Percentiles rank a stretch among this genome's conserved stretches.
Conservation (phyloP, 2,888 invertebrate species). For the Euphydryas editha region DNA sequence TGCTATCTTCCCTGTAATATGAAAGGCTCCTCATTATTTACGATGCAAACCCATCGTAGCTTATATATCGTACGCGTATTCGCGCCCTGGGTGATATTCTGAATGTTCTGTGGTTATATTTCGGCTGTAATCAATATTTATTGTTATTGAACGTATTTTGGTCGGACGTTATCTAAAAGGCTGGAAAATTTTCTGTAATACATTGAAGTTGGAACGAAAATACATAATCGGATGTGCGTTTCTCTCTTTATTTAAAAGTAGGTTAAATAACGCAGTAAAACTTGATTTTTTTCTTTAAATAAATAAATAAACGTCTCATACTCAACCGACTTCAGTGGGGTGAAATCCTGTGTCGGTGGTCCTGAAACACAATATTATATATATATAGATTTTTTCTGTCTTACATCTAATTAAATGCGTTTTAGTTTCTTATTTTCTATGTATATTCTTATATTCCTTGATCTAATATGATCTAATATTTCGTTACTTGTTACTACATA, state of each 20-base stretch:
- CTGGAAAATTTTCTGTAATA: conserved; percentile 27
- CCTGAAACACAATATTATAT: no score
- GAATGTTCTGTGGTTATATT: conserved; percentile 38
- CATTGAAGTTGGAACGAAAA: conserved; percentile 10
- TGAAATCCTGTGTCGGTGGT: no score
- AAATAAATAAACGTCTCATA: no score
- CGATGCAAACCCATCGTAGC: conserved; percentile 20
- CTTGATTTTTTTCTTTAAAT: no score
- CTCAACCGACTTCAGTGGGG: no score
- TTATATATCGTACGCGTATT: conserved; percentile 16
- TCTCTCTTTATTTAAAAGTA: conserved; percentile 6
- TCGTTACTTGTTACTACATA: no score
- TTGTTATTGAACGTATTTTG: conserved; percentile 48
- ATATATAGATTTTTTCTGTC: no score
- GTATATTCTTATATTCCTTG: no score
- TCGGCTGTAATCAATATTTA: conserved; percentile 51
- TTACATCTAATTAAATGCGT: no score
- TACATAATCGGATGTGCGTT: not conserved
- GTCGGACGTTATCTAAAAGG: conserved; percentile 45
- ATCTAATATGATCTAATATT: no score
- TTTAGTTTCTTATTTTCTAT: no score
- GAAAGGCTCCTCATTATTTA: conserved; percentile 40
- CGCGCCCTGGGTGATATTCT: conserved; percentile 36
- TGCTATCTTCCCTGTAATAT: conserved; percentile 27
- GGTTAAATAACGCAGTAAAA: not conserved